phyloP scores from a whole-genome alignment of 53 echinoderm and acorn worm genomes.

The Antedon mediterranea region DNA sequence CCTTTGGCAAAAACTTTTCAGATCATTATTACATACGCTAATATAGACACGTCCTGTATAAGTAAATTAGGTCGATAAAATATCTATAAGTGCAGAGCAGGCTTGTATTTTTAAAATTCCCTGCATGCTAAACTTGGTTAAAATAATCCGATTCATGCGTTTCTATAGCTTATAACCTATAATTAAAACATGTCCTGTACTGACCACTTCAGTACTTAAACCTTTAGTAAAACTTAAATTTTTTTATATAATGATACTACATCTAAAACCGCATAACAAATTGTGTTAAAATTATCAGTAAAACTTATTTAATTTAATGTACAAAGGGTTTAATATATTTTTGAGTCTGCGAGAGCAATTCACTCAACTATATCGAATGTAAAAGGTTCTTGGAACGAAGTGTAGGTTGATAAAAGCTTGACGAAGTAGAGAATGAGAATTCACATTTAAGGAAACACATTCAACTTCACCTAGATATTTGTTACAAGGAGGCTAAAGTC shows the following conservation, averaged over 20 bases:
- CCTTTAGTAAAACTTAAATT: not conserved
- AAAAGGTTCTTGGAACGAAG: not conserved
- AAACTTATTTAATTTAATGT: not conserved
- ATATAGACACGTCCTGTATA: not conserved
- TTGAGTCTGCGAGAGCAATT: not conserved
- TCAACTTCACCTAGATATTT: not conserved
- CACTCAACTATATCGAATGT: not conserved
- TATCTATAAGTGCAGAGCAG: not conserved
- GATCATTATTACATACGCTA: not conserved
- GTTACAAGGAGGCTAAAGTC: not conserved
- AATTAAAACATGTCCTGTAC: not conserved
- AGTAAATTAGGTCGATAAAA: not conserved
- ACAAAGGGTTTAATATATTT: not conserved
- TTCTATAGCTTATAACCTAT: not conserved
- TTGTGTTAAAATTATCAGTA: not conserved
- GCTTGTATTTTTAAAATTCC: not conserved
- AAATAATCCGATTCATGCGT: not conserved
- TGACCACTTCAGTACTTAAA: not conserved
- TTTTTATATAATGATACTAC: not conserved
- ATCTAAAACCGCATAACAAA: not conserved
- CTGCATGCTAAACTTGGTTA: not conserved
- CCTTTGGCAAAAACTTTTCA: not conserved
- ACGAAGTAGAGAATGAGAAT: not conserved
- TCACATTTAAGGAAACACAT: not conserved
- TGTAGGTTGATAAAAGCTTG: not conserved